phyloP scores from a whole-genome alignment of 2,888 invertebrate species.

The Elysia crispata region DNA sequence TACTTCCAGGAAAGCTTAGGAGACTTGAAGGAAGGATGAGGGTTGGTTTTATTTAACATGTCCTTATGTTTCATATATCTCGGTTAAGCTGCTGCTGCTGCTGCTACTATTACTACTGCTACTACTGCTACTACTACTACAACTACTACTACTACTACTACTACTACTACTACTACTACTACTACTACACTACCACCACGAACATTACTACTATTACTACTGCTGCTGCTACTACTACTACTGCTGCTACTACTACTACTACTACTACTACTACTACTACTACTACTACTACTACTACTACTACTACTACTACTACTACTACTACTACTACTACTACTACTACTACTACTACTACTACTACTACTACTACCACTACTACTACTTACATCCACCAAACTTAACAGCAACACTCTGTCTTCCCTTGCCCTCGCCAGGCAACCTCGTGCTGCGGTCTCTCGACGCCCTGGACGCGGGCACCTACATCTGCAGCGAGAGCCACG shows the following conservation, averaged over 20 bases:
- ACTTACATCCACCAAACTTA: not conserved
- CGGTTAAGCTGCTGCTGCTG: too few species aligned
- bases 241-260: slow-evolving; percentile 29
- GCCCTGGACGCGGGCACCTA: slow-evolving; percentile 45
- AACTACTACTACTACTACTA: not conserved
- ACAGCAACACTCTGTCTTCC: not conserved
- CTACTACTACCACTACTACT: not conserved
- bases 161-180: slow-evolving; percentile 10
- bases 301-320: slow-evolving; percentile 19
- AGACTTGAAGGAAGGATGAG: too few species aligned
- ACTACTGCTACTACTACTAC: too few species aligned
- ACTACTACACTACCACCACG: not conserved
- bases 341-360: slow-evolving; percentile 17
- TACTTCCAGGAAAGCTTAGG: too few species aligned
- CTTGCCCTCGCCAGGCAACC: slow-evolving; percentile 36
- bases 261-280: not conserved
- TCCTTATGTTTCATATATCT: not conserved
- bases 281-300: slow-evolving; percentile 2
- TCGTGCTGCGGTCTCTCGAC: slow-evolving; percentile 23
- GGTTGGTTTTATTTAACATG: not conserved
- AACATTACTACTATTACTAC: not conserved
- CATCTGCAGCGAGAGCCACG: slow-evolving; percentile 38
- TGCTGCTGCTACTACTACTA: slow-evolving; percentile 19
- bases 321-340: slow-evolving; percentile 19
- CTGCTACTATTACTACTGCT: too few species aligned